Percentiles rank a stretch among this genome's conserved stretches.
phyloP scores from a whole-genome alignment of 2,113 vertebrate species.

The Morone chrysops region DNA sequence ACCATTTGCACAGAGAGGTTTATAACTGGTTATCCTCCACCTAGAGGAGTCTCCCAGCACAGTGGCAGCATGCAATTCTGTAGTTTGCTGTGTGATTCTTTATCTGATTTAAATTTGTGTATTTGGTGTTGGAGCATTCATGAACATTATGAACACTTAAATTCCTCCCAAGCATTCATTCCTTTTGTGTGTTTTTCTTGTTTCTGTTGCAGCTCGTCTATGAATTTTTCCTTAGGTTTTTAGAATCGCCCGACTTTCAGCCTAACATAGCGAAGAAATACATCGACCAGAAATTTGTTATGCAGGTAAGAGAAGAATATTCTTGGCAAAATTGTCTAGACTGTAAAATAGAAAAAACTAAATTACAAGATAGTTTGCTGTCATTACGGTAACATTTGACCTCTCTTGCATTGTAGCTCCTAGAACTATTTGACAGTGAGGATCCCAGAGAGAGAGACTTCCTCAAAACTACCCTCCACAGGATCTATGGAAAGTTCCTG shows the following conservation, averaged over 20 bases:
- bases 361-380: background rate
- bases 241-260: conserved; percentile 98
- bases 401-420: conserved; percentile 83
- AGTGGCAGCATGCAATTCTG: too few relatives aligned
- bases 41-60: background rate
- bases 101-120: background rate
- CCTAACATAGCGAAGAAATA: conserved; percentile 99
- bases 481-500: conserved; percentile 98
- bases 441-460: conserved; percentile 98
- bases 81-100: background rate
- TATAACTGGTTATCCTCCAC: background rate
- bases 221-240: conserved; percentile 99
- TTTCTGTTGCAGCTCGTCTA: conserved; percentile 92
- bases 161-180: background rate
- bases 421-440: conserved; percentile 99
- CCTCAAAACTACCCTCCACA: conserved; percentile 97
- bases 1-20: background rate
- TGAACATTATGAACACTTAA: background rate
- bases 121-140: background rate
- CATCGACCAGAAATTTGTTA: conserved; percentile 99
- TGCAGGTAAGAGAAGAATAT: conserved; percentile 89
- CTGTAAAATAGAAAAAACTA: background rate
- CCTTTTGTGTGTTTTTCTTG: background rate
- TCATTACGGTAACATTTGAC: background rate
- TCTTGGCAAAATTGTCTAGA: too few relatives aligned